Percentiles rank a stretch among this genome's conserved stretches.
These are phyloP conservation scores for Xiphydria camelus DNA, from an alignment of 2,888 invertebrate species.

Conservation along the genomic window DNA sequence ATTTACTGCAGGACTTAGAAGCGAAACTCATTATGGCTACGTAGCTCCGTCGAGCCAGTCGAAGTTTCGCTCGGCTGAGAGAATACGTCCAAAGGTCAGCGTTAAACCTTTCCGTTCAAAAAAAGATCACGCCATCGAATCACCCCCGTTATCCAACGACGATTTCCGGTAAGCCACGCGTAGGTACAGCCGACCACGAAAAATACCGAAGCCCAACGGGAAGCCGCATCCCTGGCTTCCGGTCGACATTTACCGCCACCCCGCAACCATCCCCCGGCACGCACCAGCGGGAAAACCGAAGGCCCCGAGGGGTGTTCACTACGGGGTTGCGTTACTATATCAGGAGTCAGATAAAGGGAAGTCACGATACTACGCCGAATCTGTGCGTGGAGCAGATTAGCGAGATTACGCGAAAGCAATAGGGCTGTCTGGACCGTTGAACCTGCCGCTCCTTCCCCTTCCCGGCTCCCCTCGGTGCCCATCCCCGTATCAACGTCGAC, in stretches of 20 bases:
- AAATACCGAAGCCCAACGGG: not conserved
- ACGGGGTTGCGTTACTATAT: not conserved
- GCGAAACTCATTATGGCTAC: not conserved
- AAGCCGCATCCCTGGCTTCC: not conserved
- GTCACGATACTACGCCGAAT: slow-evolving; percentile 30
- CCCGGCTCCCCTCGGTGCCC: slow-evolving; percentile 15
- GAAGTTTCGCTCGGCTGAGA: not conserved
- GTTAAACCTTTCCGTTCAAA: too few species aligned
- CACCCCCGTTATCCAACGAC: too few species aligned
- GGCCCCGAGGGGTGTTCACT: too few species aligned
- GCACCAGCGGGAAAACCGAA: too few species aligned
- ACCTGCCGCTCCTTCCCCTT: too few species aligned
- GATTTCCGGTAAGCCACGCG: too few species aligned
- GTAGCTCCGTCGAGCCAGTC: not conserved
- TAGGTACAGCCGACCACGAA: too few species aligned
- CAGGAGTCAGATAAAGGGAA: slow-evolving; percentile 37
- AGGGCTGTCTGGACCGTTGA: slow-evolving; percentile 19
- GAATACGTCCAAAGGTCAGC: not conserved
- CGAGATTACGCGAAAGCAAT: slow-evolving; percentile 42
- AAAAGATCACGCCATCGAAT: too few species aligned
- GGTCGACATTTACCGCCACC: slow-evolving; percentile 1
- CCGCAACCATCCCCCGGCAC: too few species aligned
- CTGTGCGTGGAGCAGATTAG: slow-evolving; percentile 42
- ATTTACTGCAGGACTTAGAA: not conserved
- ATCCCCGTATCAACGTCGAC: slow-evolving; percentile 34